phyloP scores from a whole-genome alignment of 1,140 invertebrate genomes.

The Cryptotermes secundus region DNA sequence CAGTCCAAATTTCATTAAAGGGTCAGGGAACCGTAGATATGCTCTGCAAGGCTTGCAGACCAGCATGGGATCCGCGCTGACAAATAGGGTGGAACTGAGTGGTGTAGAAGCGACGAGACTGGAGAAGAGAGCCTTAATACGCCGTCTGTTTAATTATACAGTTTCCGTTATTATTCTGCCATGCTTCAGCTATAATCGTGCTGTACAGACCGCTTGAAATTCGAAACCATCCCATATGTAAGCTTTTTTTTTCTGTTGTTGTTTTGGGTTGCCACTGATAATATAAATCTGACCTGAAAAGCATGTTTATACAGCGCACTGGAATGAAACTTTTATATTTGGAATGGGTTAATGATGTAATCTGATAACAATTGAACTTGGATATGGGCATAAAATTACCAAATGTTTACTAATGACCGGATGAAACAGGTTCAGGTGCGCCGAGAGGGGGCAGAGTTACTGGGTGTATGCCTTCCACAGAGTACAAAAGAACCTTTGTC shows the following conservation, averaged over 20 bases:
- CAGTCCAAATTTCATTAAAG: background rate
- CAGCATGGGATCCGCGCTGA: background rate
- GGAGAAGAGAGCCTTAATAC: background rate
- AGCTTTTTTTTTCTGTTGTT: background rate
- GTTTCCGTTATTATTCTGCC: background rate
- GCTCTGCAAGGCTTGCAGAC: background rate
- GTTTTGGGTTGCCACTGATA: background rate
- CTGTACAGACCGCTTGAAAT: background rate
- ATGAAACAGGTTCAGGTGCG: background rate
- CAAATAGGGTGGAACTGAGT: background rate
- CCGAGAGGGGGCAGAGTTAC: background rate
- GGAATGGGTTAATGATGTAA: background rate
- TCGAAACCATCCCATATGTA: background rate
- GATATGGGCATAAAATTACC: background rate
- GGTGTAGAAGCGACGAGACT: background rate
- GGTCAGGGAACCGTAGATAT: background rate
- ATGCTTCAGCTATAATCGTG: background rate
- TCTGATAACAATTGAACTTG: background rate
- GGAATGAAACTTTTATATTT: background rate
- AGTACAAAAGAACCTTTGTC: background rate
- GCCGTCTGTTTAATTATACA: background rate
- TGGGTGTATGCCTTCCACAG: background rate
- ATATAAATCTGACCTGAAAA: background rate
- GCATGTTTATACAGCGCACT: background rate
- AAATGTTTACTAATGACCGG: background rate